Percentiles rank a stretch among this genome's conserved stretches.
Evolutionary conservation across 2,888 invertebrate species (phyloP).

Genomic region (Epicampocera succincta): DNA sequence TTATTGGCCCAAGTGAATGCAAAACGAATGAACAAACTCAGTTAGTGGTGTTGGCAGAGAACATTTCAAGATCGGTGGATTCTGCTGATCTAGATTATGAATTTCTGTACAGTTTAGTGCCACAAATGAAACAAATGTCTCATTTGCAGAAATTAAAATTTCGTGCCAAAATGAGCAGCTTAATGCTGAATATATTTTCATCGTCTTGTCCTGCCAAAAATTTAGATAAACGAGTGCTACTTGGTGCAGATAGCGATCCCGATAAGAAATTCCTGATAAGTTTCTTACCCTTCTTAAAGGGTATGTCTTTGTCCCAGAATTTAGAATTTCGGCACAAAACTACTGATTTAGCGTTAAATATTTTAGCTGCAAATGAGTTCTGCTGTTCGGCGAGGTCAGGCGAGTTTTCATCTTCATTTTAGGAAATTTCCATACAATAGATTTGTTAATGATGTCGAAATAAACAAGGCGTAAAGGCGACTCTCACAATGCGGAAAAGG

Average conservation of each 20-base stretch:
- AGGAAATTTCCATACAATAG: too few relatives aligned
- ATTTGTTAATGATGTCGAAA: too few relatives aligned
- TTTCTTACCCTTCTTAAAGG: slow-evolving; percentile 77
- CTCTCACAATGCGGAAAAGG: too few relatives aligned
- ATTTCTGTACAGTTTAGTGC: slow-evolving; percentile 77
- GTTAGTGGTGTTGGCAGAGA: slow-evolving; percentile 63
- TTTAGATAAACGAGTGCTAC: background rate
- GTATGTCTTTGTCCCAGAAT: slow-evolving; percentile 76
- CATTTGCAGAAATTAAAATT: slow-evolving; percentile 76
- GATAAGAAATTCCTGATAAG: slow-evolving; percentile 77
- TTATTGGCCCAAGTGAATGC: too few relatives aligned
- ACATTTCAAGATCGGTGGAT: slow-evolving; percentile 62
- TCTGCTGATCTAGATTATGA: slow-evolving; percentile 73
- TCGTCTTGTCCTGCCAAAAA: background rate
- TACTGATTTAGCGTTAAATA: slow-evolving; percentile 75
- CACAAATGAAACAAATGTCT: slow-evolving; percentile 77
- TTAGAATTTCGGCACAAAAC: slow-evolving; percentile 76
- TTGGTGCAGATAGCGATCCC: slow-evolving; percentile 74
- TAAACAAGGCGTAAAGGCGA: too few relatives aligned
- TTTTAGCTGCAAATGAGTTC: slow-evolving; percentile 68
- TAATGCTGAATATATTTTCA: slow-evolving; percentile 74
- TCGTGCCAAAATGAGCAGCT: slow-evolving; percentile 77
- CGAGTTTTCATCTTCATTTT: too few relatives aligned
- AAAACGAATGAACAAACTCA: too few relatives aligned
- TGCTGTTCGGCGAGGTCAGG: too few relatives aligned